Evolutionary conservation across 1,140 invertebrate genomes (phyloP).

Genomic region (Drosophila grimshawi): DNA sequence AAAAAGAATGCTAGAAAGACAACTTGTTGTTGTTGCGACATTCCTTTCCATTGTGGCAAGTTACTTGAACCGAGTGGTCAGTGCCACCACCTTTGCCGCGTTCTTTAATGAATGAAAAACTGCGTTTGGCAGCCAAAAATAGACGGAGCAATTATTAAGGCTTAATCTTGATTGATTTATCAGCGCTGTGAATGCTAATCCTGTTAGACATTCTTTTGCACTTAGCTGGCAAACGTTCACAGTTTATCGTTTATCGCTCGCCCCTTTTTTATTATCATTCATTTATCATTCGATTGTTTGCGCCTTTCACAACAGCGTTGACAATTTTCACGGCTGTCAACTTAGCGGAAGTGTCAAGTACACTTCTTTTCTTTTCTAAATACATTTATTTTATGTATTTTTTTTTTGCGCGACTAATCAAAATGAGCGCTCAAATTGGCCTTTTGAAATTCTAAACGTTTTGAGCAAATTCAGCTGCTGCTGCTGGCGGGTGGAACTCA

Average conservation of each 20-base stretch:
- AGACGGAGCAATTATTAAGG: slow-evolving; percentile 62
- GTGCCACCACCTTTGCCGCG: slow-evolving; percentile 52
- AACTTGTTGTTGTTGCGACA: slow-evolving; percentile 34
- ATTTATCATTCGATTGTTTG: slow-evolving; percentile 79
- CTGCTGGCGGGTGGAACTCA: slow-evolving; percentile 10
- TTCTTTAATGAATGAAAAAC: slow-evolving; percentile 73
- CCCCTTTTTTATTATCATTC: slow-evolving; percentile 13
- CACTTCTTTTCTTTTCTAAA: not conserved
- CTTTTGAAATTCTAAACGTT: slow-evolving; percentile 57
- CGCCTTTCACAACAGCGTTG: slow-evolving; percentile 63
- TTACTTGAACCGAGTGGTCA: slow-evolving; percentile 70
- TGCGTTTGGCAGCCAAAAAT: slow-evolving; percentile 38
- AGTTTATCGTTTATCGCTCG: slow-evolving; percentile 7
- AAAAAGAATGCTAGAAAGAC: slow-evolving; percentile 55
- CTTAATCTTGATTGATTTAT: slow-evolving; percentile 82
- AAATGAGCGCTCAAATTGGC: slow-evolving; percentile 26
- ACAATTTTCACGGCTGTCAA: slow-evolving; percentile 83
- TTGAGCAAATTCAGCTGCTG: not conserved
- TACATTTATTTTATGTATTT: not conserved
- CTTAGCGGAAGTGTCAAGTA: slow-evolving; percentile 81
- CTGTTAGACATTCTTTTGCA: slow-evolving; percentile 80
- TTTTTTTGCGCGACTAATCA: slow-evolving; percentile 5
- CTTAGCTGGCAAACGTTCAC: slow-evolving; percentile 42
- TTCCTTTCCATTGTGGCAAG: slow-evolving; percentile 73
- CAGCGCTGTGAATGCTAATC: slow-evolving; percentile 57